Conservation (phyloP, 2,797 vertebrate genomes). For the Crocodylus rhombifer region DNA sequence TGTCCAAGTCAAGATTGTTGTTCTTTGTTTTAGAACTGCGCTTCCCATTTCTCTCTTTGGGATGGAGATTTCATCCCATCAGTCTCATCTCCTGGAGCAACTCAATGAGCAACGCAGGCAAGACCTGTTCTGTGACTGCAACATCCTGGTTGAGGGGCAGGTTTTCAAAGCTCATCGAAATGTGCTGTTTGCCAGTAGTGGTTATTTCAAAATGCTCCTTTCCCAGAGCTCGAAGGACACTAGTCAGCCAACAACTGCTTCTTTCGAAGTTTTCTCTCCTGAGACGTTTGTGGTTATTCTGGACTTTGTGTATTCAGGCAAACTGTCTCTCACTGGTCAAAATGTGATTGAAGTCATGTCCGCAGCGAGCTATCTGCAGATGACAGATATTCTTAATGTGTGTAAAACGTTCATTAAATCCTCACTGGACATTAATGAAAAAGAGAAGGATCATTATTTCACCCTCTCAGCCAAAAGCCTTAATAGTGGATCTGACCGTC, state of each 20-base stretch:
- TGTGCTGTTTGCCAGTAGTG: slow-evolving; percentile 94
- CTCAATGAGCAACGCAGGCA: slow-evolving; percentile 93
- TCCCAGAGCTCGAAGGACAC: slow-evolving; percentile 86
- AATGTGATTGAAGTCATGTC: slow-evolving; percentile 99
- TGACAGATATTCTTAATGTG: slow-evolving; percentile 96
- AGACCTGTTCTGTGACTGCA: slow-evolving; percentile 97
- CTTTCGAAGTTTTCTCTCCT: slow-evolving; percentile 93
- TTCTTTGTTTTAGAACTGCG: not conserved
- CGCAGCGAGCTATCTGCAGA: slow-evolving; percentile 96
- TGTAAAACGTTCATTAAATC: slow-evolving; percentile 98
- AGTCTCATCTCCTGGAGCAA: slow-evolving; percentile 92
- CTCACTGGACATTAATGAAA: slow-evolving; percentile 83
- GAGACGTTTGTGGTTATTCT: slow-evolving; percentile 95
- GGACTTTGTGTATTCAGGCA: slow-evolving; percentile 96
- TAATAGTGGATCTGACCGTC: not conserved
- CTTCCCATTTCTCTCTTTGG: slow-evolving; percentile 28
- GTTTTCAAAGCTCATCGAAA: slow-evolving; percentile 96
- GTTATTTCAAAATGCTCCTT: slow-evolving; percentile 97
- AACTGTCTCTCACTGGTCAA: slow-evolving; percentile 91
- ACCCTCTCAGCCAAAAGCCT: slow-evolving; percentile 43
- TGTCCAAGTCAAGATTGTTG: too few species aligned
- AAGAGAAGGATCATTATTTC: slow-evolving; percentile 69
- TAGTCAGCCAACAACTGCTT: slow-evolving; percentile 86
- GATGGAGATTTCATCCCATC: slow-evolving; percentile 95
- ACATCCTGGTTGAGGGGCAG: slow-evolving; percentile 92